phyloP scores from a whole-genome alignment of 2,888 invertebrate genomes.

The Altica lythri region DNA sequence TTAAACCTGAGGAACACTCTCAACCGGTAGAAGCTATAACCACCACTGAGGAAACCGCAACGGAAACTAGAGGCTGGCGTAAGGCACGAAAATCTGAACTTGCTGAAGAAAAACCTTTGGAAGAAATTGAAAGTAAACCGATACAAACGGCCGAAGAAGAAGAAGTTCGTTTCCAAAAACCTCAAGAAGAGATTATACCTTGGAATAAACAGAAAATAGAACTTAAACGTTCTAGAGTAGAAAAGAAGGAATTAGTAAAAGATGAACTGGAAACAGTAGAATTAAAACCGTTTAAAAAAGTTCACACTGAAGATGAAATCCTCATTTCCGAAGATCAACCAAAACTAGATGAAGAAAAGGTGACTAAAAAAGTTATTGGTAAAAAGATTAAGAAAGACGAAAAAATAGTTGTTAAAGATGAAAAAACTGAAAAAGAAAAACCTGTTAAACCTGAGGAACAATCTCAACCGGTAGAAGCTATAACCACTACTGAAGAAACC shows the following conservation, averaged over 20 bases:
- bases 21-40: neutral
- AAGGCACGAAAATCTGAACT: conserved; percentile 26
- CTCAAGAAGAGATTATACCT: conserved; percentile 46
- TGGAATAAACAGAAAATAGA: conserved; percentile 67
- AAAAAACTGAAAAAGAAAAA: conserved; percentile 58
- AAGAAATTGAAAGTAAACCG: conserved; percentile 38
- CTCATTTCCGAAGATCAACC: neutral
- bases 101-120: conserved; percentile 37
- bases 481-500: conserved; percentile 5
- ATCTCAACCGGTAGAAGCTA: neutral
- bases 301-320: conserved; percentile 29
- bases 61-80: conserved; percentile 22
- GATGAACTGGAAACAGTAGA: conserved; percentile 38
- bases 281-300: conserved; percentile 36
- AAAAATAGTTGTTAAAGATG: conserved; percentile 63
- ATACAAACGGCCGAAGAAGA: conserved; percentile 15
- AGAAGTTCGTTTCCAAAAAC: conserved; percentile 10
- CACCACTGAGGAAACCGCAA: conserved; percentile 21
- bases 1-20: neutral
- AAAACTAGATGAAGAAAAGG: conserved; percentile 34
- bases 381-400: conserved; percentile 56
- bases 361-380: conserved; percentile 55
- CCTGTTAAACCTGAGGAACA: conserved; percentile 10
- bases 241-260: conserved; percentile 57
- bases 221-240: conserved; percentile 56